Conservation (phyloP, 2,888 invertebrate genomes). For the Seira musarum region DNA sequence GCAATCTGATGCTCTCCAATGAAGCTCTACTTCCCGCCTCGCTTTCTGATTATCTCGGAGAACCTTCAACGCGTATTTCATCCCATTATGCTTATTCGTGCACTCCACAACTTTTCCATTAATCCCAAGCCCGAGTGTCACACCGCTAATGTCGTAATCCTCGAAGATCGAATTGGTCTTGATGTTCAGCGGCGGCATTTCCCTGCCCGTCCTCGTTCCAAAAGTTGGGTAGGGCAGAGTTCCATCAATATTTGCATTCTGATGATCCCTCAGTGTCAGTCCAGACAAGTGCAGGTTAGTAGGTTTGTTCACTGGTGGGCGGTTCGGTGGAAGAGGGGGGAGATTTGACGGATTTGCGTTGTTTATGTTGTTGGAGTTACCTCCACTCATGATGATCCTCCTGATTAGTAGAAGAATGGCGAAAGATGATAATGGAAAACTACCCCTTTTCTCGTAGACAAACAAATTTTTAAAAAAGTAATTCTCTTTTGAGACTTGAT, state of each 20-base stretch:
- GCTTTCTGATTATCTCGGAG: conserved; percentile 94
- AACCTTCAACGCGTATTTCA: conserved; percentile 93
- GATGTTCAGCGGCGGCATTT: conserved; percentile 69
- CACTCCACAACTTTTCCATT: conserved; percentile 99
- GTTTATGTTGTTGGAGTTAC: conserved; percentile 49
- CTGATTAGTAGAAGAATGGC: conserved; percentile 52
- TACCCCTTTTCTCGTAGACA: no score
- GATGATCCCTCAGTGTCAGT: conserved; percentile 58
- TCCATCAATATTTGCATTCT: conserved; percentile 60
- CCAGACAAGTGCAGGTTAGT: conserved; percentile 61
- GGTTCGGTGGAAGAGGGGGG: conserved; percentile 53
- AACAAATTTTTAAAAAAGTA: no score
- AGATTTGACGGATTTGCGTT: conserved; percentile 37
- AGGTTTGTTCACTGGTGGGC: conserved; percentile 59
- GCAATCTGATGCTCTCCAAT: conserved; percentile 94
- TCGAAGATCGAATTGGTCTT: conserved; percentile 89
- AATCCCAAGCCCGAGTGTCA: conserved; percentile 95
- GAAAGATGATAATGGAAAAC: neutral
- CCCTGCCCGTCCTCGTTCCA: conserved; percentile 42
- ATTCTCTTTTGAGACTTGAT: no score
- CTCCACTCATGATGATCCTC: conserved; percentile 55
- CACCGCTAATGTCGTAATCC: conserved; percentile 93
- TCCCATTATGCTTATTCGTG: conserved; percentile 81
- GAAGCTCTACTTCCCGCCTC: conserved; percentile 94
- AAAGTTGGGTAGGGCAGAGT: conserved; percentile 45